phyloP scores from a whole-genome alignment of 2,797 vertebrate genomes.

The Acropternis orthonyx region DNA sequence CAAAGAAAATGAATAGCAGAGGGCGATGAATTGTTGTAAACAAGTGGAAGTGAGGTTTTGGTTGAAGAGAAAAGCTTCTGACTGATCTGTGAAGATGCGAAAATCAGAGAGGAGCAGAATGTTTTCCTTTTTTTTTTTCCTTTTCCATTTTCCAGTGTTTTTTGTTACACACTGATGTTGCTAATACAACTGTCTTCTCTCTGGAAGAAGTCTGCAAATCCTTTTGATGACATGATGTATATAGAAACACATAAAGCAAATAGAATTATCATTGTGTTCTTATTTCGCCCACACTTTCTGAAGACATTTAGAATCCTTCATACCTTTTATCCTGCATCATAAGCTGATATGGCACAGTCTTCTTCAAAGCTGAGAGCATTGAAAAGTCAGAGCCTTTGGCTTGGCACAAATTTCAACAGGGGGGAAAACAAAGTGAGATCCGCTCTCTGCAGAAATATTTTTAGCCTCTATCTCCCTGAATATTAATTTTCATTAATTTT shows the following conservation, averaged over 20 bases:
- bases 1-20: background rate
- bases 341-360: background rate
- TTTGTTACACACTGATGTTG: background rate
- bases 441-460: background rate
- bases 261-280: background rate
- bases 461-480: background rate
- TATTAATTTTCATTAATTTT: background rate
- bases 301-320: background rate
- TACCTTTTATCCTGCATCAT: background rate
- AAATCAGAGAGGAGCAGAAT: background rate
- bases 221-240: background rate
- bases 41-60: background rate
- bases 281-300: background rate
- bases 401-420: background rate
- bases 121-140: background rate
- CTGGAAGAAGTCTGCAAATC: background rate
- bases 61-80: constrained; percentile 13
- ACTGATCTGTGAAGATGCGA: background rate
- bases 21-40: background rate
- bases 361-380: background rate
- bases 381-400: background rate
- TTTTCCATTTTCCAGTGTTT: background rate
- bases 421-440: background rate
- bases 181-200: background rate
- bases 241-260: background rate